These are phyloP conservation scores for Anodontia alba DNA, from an alignment of 2,888 invertebrate species.

Conservation along the genomic window DNA sequence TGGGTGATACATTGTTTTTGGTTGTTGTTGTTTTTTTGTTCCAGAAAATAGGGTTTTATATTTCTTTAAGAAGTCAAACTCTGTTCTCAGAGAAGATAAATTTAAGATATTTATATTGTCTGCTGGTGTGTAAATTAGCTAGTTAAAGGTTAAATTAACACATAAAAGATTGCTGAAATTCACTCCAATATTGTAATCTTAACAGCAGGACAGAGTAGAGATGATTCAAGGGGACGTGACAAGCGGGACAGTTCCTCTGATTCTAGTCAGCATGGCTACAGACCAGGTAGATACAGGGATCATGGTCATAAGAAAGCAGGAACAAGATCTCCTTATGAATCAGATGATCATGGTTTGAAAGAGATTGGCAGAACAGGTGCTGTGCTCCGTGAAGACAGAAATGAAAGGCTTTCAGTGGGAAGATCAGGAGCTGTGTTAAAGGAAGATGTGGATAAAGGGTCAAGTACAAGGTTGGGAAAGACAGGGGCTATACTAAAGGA, in stretches of 20 bases:
- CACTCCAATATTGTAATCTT: too few relatives aligned
- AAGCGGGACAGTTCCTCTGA: not conserved
- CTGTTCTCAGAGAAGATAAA: too few relatives aligned
- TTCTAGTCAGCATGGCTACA: not conserved
- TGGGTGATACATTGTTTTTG: too few relatives aligned
- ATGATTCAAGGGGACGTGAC: not conserved
- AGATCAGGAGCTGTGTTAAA: constrained; percentile 35
- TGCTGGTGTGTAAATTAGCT: too few relatives aligned
- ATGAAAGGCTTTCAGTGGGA: not conserved
- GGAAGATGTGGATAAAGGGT: constrained; percentile 30
- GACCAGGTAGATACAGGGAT: not conserved
- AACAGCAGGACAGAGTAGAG: not conserved
- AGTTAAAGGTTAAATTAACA: too few relatives aligned
- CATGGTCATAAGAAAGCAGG: not conserved
- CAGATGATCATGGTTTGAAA: not conserved
- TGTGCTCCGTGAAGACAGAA: constrained; percentile 22
- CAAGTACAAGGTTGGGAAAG: not conserved
- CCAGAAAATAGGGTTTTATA: too few relatives aligned
- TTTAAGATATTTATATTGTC: too few relatives aligned
- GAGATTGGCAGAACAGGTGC: constrained; percentile 7
- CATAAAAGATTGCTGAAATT: too few relatives aligned
- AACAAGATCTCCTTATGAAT: not conserved
- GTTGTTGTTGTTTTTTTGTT: too few relatives aligned
- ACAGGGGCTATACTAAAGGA: constrained; percentile 19
- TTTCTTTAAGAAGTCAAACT: too few relatives aligned